Percentiles rank a stretch among this genome's conserved stretches.
These are phyloP conservation scores for Myiothlypis coronata DNA, from an alignment of 2,797 vertebrate species.

Conservation along the genomic window DNA sequence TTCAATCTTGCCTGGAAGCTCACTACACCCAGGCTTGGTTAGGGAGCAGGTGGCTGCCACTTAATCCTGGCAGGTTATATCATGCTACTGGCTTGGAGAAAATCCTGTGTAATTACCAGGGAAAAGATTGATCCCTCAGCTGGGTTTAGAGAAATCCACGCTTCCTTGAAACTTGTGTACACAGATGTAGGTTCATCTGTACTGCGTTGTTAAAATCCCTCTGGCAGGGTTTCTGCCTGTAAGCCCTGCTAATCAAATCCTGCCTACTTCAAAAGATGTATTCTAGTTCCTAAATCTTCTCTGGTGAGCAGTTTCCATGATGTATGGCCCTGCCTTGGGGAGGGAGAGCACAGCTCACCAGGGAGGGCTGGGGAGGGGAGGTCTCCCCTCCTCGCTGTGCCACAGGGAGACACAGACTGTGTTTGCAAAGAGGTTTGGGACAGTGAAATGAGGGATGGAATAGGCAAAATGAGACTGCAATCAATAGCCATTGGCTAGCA, in stretches of 20 bases:
- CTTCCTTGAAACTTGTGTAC: not conserved
- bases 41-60: not conserved
- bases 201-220: not conserved
- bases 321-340: accelerated
- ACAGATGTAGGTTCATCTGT: accelerated
- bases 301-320: not conserved
- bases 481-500: not conserved
- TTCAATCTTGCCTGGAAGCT: not conserved
- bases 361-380: not conserved
- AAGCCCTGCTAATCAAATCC: not conserved
- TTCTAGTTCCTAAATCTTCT: not conserved
- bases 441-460: not conserved
- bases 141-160: not conserved
- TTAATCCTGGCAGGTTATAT: not conserved
- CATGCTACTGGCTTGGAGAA: not conserved
- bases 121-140: not conserved
- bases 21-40: not conserved
- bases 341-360: not conserved
- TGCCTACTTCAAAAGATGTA: not conserved
- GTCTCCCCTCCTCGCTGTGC: accelerated
- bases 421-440: not conserved
- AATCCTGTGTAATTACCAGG: not conserved
- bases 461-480: not conserved
- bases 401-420: not conserved
- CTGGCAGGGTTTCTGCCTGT: not conserved